Conservation (phyloP, 2,797 vertebrate genomes). For the Gadopsis bispinosus region DNA sequence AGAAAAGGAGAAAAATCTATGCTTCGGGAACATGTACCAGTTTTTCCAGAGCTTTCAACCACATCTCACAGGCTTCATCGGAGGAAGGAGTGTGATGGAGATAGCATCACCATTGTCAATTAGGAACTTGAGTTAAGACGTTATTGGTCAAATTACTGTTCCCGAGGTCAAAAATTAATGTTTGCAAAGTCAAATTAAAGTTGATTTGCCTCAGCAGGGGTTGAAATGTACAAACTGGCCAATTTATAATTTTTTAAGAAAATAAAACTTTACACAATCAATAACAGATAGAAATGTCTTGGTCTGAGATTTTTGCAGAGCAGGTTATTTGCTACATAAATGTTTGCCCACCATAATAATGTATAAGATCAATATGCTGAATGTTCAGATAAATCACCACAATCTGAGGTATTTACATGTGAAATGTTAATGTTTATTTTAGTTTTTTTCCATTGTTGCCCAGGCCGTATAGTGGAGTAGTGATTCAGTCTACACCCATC, state of each 20-base stretch:
- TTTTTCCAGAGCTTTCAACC: background rate
- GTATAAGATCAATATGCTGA: background rate
- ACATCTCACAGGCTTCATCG: background rate
- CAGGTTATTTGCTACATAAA: background rate
- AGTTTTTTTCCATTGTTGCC: background rate
- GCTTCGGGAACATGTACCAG: too few species aligned
- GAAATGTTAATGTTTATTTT: constrained; percentile 9
- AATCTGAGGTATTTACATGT: background rate
- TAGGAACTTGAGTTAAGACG: background rate
- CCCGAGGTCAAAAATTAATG: background rate
- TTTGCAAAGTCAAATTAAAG: background rate
- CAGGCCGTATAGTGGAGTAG: background rate
- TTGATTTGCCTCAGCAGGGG: background rate
- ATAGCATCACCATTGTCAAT: background rate
- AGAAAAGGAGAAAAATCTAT: too few species aligned
- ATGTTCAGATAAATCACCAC: background rate
- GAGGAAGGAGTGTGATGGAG: background rate
- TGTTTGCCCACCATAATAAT: background rate
- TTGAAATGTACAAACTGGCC: background rate
- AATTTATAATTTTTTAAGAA: background rate
- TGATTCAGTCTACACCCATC: background rate
- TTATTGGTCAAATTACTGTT: background rate
- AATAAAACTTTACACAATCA: background rate
- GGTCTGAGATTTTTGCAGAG: background rate
- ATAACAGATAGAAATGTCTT: background rate